A percentile compares a stretch with the other conserved stretches of the same genome.
Evolutionary conservation across 1,140 invertebrate species (phyloP).

Genomic region (Platyscapa corneri): DNA sequence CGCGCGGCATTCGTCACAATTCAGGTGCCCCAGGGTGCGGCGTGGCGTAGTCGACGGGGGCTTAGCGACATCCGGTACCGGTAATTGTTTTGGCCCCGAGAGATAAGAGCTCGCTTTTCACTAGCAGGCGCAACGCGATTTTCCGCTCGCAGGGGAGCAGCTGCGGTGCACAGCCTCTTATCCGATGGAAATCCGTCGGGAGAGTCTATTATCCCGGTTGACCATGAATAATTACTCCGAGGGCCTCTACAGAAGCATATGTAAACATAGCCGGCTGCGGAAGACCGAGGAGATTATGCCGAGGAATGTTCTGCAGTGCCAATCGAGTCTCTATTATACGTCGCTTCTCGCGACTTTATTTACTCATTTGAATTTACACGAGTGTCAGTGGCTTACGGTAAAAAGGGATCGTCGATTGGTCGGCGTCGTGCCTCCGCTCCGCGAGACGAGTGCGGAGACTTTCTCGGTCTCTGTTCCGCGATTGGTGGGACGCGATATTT

Average conservation of each 20-base stretch:
- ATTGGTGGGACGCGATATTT: neutral
- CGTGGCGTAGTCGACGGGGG: no score
- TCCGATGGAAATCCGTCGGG: constrained; percentile 6
- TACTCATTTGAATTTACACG: neutral
- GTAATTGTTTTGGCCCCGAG: neutral
- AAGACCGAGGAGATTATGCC: neutral
- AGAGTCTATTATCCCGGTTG: constrained; percentile 37
- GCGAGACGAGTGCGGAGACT: no score
- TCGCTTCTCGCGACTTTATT: constrained; percentile 4
- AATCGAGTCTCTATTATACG: neutral
- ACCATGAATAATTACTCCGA: constrained; percentile 34
- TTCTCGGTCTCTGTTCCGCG: no score
- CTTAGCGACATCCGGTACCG: neutral
- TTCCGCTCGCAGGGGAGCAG: neutral
- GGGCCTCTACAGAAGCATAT: neutral
- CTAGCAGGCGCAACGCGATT: neutral
- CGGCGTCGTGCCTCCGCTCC: neutral
- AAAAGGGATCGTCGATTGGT: no score
- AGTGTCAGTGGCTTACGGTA: no score
- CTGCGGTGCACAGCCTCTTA: neutral
- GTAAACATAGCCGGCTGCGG: neutral
- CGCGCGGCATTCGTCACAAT: no score
- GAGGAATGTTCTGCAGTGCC: neutral
- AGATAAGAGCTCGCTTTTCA: neutral
- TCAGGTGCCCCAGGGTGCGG: no score